phyloP scores from a whole-genome alignment of 64 coral and sea anemone species.

The Dendronephthya gigantea region DNA sequence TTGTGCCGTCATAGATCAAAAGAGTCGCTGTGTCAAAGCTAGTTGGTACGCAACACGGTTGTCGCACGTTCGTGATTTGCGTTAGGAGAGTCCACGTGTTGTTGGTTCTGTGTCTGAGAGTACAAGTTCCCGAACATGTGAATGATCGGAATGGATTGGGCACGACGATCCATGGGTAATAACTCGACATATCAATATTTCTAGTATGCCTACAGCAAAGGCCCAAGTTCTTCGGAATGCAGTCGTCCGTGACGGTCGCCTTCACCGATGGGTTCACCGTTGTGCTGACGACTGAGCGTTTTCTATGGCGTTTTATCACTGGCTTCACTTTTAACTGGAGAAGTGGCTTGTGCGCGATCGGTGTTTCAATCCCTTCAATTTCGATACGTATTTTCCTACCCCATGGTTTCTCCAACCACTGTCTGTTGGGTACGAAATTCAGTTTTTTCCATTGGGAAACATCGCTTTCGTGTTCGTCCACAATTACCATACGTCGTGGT shows the following conservation, averaged over 20 bases:
- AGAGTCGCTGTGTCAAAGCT: neutral
- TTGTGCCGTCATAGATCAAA: neutral
- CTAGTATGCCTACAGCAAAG: neutral
- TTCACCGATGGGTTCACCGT: too few relatives aligned
- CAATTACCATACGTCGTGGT: neutral
- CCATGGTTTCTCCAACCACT: neutral
- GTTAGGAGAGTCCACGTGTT: neutral
- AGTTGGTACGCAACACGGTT: neutral
- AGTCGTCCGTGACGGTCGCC: neutral
- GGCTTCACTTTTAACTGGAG: neutral
- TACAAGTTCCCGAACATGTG: neutral
- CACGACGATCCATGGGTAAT: neutral
- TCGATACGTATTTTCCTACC: neutral
- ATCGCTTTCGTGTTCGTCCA: neutral
- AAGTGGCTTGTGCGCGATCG: neutral
- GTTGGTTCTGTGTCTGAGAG: neutral
- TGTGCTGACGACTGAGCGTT: too few relatives aligned
- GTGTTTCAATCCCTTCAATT: neutral
- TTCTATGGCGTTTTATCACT: neutral
- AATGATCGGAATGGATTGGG: neutral
- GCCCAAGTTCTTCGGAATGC: neutral
- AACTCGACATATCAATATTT: neutral
- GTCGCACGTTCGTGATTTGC: neutral
- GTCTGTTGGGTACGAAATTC: neutral
- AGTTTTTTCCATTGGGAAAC: neutral